Percentiles rank a stretch among this genome's conserved stretches.
Conservation (phyloP, 2,113 vertebrate species). For the Aix galericulata region DNA sequence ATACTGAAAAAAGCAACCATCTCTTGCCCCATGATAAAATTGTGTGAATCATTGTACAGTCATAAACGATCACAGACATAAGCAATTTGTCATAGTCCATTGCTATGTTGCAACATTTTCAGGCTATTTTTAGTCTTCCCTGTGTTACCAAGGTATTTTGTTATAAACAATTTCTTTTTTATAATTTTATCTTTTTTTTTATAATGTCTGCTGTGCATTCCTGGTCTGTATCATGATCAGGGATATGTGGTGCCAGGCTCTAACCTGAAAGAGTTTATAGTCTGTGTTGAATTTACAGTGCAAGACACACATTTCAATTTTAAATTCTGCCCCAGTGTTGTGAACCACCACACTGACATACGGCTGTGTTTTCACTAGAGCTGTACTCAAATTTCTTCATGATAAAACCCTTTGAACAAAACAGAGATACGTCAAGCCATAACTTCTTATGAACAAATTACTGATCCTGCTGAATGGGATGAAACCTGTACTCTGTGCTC, state of each 20-base stretch:
- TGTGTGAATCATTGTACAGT: not conserved
- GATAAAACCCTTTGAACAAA: not conserved
- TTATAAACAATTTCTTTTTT: not conserved
- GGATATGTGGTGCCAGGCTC: not conserved
- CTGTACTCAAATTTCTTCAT: not conserved
- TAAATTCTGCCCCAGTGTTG: not conserved
- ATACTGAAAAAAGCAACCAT: not conserved
- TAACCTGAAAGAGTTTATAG: not conserved
- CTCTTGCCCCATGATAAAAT: not conserved
- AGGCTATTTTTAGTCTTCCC: not conserved
- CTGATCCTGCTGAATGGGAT: not conserved
- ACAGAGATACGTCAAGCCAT: not conserved
- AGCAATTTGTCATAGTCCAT: not conserved
- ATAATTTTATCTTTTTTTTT: no score
- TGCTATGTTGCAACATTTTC: not conserved
- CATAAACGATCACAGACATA: not conserved
- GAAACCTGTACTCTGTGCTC: not conserved
- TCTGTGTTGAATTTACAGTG: not conserved
- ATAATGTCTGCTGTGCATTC: not conserved
- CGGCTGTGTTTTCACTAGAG: rapidly evolving
- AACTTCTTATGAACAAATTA: not conserved
- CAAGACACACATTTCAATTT: not conserved
- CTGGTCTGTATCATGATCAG: not conserved
- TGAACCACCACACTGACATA: not conserved
- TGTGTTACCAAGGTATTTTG: not conserved